Percentiles rank a stretch among this genome's conserved stretches.
These are phyloP conservation scores for Argyrosomus regius DNA, from an alignment of 2,797 vertebrate genomes.

Conservation along the genomic window DNA sequence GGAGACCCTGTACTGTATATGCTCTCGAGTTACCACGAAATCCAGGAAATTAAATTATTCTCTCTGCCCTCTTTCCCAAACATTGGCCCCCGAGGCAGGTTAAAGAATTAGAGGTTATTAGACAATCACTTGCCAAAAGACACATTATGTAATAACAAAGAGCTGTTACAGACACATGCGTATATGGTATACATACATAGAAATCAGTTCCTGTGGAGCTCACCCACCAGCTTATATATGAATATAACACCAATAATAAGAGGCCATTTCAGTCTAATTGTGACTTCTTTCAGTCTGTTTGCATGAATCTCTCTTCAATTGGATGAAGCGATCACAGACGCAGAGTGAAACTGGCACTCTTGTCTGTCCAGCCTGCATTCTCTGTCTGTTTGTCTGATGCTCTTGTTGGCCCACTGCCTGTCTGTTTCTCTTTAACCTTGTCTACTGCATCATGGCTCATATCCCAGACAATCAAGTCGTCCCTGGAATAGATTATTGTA, in stretches of 20 bases:
- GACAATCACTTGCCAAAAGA: constrained; percentile 78
- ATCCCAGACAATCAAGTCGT: constrained; percentile 67
- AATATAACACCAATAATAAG: constrained; percentile 2
- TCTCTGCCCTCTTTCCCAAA: constrained; percentile 49
- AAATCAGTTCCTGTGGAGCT: constrained; percentile 21
- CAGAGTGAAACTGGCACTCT: constrained; percentile 6
- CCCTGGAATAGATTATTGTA: constrained; percentile 33
- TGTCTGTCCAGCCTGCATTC: not conserved
- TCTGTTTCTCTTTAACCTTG: constrained; percentile 21
- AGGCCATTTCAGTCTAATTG: not conserved
- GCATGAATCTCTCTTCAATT: not conserved
- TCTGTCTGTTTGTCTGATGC: constrained; percentile 10
- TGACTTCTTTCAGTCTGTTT: not conserved
- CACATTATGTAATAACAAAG: constrained; percentile 49
- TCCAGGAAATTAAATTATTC: constrained; percentile 70
- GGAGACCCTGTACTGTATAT: constrained; percentile 41
- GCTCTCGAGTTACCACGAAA: constrained; percentile 51
- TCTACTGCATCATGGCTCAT: constrained; percentile 31
- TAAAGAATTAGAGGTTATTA: constrained; percentile 55
- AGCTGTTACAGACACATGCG: constrained; percentile 15
- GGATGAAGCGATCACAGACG: constrained; percentile 7
- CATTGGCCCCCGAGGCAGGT: constrained; percentile 43
- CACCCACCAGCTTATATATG: constrained; percentile 3
- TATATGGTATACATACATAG: constrained; percentile 22
- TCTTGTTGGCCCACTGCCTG: constrained; percentile 11